Conservation (phyloP, 2,113 vertebrate species). For the Cyprinodon brontotheroides region DNA sequence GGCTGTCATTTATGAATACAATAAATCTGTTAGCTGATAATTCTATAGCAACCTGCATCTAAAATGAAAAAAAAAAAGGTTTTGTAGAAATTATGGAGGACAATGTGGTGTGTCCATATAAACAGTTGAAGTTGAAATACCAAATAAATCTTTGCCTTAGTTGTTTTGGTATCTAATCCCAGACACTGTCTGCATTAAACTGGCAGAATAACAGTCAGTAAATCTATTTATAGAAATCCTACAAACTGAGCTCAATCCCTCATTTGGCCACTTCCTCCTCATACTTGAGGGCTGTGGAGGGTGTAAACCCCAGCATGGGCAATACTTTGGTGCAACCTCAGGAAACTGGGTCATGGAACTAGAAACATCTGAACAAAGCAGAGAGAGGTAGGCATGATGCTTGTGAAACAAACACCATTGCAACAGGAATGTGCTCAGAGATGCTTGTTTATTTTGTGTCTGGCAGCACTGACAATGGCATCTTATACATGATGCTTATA, state of each 20-base stretch:
- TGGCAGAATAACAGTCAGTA: constrained; percentile 7
- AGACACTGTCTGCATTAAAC: background rate
- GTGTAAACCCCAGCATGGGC: constrained; percentile 50
- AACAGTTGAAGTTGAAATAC: background rate
- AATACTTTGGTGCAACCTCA: constrained; percentile 70
- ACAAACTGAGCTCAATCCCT: constrained; percentile 35
- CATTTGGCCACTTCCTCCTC: constrained; percentile 52
- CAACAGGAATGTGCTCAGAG: constrained; percentile 12
- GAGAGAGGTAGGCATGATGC: constrained; percentile 36
- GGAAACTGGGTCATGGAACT: constrained; percentile 55
- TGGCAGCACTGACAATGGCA: background rate
- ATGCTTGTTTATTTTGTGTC: constrained; percentile 1
- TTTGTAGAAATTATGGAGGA: background rate
- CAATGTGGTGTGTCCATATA: background rate
- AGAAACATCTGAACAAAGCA: constrained; percentile 54
- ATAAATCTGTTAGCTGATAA: background rate
- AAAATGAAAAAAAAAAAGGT: background rate
- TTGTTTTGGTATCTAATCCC: background rate
- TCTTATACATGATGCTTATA: background rate
- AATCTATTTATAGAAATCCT: constrained; percentile 54
- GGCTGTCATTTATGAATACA: background rate
- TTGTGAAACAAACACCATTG: constrained; percentile 29
- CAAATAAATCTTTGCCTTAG: too few relatives aligned
- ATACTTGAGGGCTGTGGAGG: constrained; percentile 67
- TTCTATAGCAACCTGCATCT: background rate